Percentiles rank a stretch among this genome's conserved stretches.
phyloP scores from a whole-genome alignment of 2,113 vertebrate species.

The Cairina moschata region DNA sequence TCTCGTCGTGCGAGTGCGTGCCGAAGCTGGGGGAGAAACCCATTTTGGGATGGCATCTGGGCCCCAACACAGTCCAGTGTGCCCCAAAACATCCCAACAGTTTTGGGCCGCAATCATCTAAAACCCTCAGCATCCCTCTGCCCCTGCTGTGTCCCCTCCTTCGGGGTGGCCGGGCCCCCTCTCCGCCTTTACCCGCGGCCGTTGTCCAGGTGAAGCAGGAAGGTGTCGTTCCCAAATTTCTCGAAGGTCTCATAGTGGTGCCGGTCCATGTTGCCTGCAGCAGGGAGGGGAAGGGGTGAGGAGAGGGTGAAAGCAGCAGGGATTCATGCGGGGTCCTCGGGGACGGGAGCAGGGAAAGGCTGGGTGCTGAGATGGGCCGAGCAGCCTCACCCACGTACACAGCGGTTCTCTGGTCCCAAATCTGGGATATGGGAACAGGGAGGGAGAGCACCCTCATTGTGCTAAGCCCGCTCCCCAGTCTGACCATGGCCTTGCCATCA shows the following conservation, averaged over 20 bases:
- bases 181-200: slow-evolving; percentile 79
- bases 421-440: background rate
- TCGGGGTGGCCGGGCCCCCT: background rate
- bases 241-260: slow-evolving; percentile 90
- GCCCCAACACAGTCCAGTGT: too few species aligned
- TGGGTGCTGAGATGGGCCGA: background rate
- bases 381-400: background rate
- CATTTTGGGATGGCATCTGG: background rate
- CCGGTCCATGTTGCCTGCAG: slow-evolving; percentile 86
- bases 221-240: slow-evolving; percentile 87
- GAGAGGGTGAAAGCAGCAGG: background rate
- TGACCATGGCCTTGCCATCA: background rate
- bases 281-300: background rate
- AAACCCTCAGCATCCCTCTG: background rate
- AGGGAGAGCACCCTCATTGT: accelerated
- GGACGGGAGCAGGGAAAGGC: background rate
- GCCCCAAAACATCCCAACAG: accelerated
- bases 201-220: slow-evolving; percentile 86
- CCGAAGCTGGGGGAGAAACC: slow-evolving; percentile 78
- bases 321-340: background rate
- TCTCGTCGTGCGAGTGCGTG: slow-evolving; percentile 83
- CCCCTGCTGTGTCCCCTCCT: background rate
- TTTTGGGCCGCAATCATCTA: background rate
- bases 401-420: background rate
- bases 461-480: too few species aligned